Evolutionary conservation across 1,140 invertebrate species (phyloP), one percentile per base, ranked within the genome.

Genomic region (Drosophila kohkoa): DNA sequence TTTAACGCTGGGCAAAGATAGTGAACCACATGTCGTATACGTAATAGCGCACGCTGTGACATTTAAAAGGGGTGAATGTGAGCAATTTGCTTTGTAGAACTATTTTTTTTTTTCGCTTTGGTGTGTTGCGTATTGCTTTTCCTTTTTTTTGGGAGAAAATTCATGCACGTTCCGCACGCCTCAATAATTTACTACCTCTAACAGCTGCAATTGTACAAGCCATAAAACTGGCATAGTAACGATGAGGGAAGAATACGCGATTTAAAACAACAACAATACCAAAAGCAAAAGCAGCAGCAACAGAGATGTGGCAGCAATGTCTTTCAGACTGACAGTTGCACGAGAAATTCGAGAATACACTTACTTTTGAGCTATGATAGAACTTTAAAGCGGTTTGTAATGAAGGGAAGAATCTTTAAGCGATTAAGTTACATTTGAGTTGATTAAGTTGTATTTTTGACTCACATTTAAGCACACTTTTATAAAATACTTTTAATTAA

Each of bases 181-280:
- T 58, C 58, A 75, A 83, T 77, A 71, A 80, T 77, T 77, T 80
- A 85, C 77, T 70, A 64, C 73, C 59, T 66, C 63, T 57, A 68
- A 62, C 69, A 73, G 80, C 76, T 63, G 67, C 60, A 83, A 72
- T 81, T 63, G 59, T 76, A 72, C 60, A 80, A 80, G 77, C 66
- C 77, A 73, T 82, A 67, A 77, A 79, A 69, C 35, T 48, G 30
- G 16, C 7, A 48, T 46, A 16, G 35, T 20, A 43, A 30, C 35
- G 30, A 8, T 45, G n/a, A 49, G 13, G 3, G 16, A 51, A n/a
- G 43, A 30, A 49, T 49, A 32, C 51, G 51, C 51, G 51, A 52
- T 52, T 52, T 52, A 52, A 52, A 52, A 52, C 25, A 52, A 52
- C 51, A 52, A 13, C 51, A 20, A 51, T 10, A 20, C 2, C 0